Base-by-base conservation (phyloP, 2,888 invertebrate genomes). In the Agriopis marginaria region DNA sequence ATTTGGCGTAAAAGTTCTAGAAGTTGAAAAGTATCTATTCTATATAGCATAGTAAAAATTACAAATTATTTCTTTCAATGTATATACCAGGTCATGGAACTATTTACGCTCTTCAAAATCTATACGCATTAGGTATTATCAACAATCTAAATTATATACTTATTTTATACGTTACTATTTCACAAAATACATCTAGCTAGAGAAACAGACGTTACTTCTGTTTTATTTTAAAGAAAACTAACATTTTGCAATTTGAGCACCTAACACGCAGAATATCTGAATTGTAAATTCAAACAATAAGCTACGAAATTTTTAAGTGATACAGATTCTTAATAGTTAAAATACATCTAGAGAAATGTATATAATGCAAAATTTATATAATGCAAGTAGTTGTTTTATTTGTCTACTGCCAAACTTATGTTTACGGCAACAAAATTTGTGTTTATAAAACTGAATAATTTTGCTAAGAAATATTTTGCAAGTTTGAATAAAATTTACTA, bases 21-120 rank as follows among this genome's bases (percentile, higher is more conserved):
- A 32, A 32, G 32, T 40, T n/a, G 14, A 23, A 47, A 44, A 14
- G 12, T 50, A 14, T 12, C 14, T 50, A 17, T 50, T 17, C 8
- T 9, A 50, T 42, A 9, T 42, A 49, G 49, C 44, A 10, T 10
- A 10, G 45, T 45, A 14, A 53, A 39, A 0, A 10, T 32, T 12
- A 10, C 11, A 53, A 53, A 12, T 9, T 0, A 12, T 7, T 39
- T 54, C 40, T 14, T 40, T 42, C 8, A 42, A 40, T 55, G n/a
- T 8, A 55, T 9, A 14, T 55, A 55, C n/a, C 3, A 49, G 59
- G 39, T 59, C 14, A 17, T 32, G 14, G 77, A 77, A 72, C 53
- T 54, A 54, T 50, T 11, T 10, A 40, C 32, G 61, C 61, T 63
- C 23, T 53, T 47, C 7, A 63, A 61, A 61, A 61, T 61, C 61